Conservation (phyloP, 2,888 invertebrate species). For the Pherbina coryleti region DNA sequence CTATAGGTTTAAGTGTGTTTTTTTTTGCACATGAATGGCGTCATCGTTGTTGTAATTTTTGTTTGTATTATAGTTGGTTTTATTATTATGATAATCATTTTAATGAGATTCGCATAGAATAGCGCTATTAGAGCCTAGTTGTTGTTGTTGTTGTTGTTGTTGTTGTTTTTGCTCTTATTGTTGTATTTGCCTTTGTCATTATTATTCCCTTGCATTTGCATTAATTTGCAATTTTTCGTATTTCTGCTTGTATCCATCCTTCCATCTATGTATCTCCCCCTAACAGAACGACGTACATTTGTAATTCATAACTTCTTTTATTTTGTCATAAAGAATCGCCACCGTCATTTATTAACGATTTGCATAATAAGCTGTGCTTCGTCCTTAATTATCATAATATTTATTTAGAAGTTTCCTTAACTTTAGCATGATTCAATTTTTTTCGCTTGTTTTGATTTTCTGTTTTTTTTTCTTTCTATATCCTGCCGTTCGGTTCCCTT, state of each 20-base stretch:
- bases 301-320: conserved; percentile 9
- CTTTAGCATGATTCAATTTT: not conserved
- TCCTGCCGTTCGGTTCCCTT: not conserved
- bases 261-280: not conserved
- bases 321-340: not conserved
- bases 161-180: too few relatives aligned
- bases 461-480: not conserved
- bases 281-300: not conserved
- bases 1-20: not conserved
- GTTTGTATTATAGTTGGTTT: not conserved
- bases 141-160: not conserved
- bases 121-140: not conserved
- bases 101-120: not conserved
- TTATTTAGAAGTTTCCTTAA: not conserved
- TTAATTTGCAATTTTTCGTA: conserved; percentile 17
- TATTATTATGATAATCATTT: conserved; percentile 7
- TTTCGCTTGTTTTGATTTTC: not conserved
- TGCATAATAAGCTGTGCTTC: conserved; percentile 14
- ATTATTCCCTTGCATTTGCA: not conserved
- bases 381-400: conserved; percentile 19
- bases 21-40: conserved; percentile 24
- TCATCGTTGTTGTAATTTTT: conserved; percentile 13
- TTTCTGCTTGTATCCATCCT: not conserved
- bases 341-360: conserved; percentile 17
- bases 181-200: not conserved